Conservation (phyloP, 2,113 vertebrate genomes). For the Rhinolophus sinicus region DNA sequence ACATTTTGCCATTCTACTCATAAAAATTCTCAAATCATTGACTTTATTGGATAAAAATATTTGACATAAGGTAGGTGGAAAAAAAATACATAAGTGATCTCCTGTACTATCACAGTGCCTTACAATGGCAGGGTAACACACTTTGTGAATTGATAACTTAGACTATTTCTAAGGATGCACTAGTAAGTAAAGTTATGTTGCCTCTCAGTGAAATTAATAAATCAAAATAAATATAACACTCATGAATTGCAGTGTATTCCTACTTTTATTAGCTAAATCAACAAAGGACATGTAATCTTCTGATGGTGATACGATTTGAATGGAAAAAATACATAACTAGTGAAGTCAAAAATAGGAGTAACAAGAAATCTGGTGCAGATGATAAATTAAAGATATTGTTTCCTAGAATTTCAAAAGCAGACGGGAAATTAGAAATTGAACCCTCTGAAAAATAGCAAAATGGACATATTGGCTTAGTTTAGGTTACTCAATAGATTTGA, state of each 20-base stretch:
- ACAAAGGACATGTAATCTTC: neutral
- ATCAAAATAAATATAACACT: neutral
- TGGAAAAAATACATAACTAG: neutral
- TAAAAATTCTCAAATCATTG: neutral
- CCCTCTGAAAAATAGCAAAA: neutral
- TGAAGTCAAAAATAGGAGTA: neutral
- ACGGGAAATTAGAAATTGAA: neutral
- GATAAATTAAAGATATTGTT: neutral
- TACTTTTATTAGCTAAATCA: neutral
- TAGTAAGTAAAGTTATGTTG: neutral
- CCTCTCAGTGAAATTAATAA: neutral
- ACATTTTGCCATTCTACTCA: neutral
- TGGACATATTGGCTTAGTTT: neutral
- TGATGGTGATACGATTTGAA: neutral
- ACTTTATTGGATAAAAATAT: neutral
- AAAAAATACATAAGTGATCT: neutral
- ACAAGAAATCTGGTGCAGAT: neutral
- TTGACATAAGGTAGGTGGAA: neutral
- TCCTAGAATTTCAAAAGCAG: neutral
- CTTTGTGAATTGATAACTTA: neutral
- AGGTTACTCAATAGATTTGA: neutral
- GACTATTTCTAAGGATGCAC: neutral
- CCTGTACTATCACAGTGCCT: neutral
- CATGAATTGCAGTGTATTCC: neutral
- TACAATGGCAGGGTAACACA: neutral